phyloP scores from a whole-genome alignment of 1,140 invertebrate species.

The Forficula auricularia region DNA sequence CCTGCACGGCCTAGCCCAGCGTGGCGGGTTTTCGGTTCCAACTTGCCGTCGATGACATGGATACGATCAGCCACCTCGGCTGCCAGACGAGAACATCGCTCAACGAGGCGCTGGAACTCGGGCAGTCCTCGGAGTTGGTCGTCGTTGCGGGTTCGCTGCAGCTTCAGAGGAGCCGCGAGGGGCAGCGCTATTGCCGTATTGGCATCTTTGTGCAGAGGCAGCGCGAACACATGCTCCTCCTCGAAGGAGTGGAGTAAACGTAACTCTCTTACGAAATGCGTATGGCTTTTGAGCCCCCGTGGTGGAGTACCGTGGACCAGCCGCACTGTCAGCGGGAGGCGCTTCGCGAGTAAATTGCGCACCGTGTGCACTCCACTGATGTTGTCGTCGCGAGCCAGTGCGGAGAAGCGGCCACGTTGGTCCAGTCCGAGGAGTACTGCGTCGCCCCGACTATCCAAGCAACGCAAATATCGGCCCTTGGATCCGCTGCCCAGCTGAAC shows the following conservation, averaged over 20 bases:
- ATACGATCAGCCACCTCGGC: conserved; percentile 70
- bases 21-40: not conserved
- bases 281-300: conserved; percentile 55
- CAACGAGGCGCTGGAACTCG: conserved; percentile 61
- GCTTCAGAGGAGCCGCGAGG: conserved; percentile 64
- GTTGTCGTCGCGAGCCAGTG: conserved; percentile 74
- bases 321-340: conserved; percentile 76
- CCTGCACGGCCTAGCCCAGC: conserved; percentile 18
- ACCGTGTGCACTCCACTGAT: conserved; percentile 82
- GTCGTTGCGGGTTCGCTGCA: conserved; percentile 67
- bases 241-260: conserved; percentile 67
- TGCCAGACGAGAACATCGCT: conserved; percentile 58
- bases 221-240: conserved; percentile 52
- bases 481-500: conserved; percentile 36
- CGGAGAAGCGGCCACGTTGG: conserved; percentile 75
- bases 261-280: conserved; percentile 64
- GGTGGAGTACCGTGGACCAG: conserved; percentile 73
- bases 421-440: conserved; percentile 66
- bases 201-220: conserved; percentile 62
- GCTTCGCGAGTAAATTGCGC: conserved; percentile 65
- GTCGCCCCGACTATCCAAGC: conserved; percentile 67
- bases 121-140: conserved; percentile 58
- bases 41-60: conserved; percentile 20
- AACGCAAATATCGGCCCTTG: conserved; percentile 62
- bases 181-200: conserved; percentile 64